Base-by-base conservation (phyloP, 2,797 vertebrate species). In the Sebastiscus albofasciatus region DNA sequence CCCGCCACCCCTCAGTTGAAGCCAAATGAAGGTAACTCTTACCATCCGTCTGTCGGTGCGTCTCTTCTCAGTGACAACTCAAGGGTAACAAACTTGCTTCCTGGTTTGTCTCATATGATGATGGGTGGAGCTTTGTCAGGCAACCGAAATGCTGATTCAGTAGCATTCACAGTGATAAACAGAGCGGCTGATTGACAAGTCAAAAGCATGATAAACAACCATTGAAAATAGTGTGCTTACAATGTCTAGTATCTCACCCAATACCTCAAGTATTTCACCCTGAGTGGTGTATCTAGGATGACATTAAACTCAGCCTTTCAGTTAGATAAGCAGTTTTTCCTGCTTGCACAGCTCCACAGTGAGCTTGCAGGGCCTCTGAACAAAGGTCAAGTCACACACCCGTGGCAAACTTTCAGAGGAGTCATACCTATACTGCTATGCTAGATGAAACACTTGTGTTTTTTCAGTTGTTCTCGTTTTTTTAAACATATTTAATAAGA, bases 261-360 rank as follows among this genome's bases (percentile, higher is more conserved):
- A 36, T 36, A 36, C 34, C 34, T 36, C 33, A 5, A 67, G 18
- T 70, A 13, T 34, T 72, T 55, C 16, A 55, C 20, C 27, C 24
- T 1, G 11, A 39, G 67, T 29, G n/a, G 31, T 27, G 18, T 69
- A 29, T 85, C 7, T n/a, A 26, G 34, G 55, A 34, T 54, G 76
- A 85, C 67, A 49, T 18, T 77, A 69, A 73, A 67, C 29, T n/a
- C 60, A 10, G 33, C 74, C 67, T 80, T 72, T 62, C 24, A n/a
- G 16, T 33, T 14, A 1, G 52, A 78, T 59, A 75, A 77, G 77
- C 83, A 84, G 77, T 62, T 75, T 79, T 82, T 84, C 31, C 24
- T 79, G 74, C 65, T 62, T 56, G 24, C 60, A 22, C 56, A 55
- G 61, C 62, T 70, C 49, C 60, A 27, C 66, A 11, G 54, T 68